Base-by-base conservation (phyloP, 2,797 vertebrate species). In the Sciurus carolinensis region DNA sequence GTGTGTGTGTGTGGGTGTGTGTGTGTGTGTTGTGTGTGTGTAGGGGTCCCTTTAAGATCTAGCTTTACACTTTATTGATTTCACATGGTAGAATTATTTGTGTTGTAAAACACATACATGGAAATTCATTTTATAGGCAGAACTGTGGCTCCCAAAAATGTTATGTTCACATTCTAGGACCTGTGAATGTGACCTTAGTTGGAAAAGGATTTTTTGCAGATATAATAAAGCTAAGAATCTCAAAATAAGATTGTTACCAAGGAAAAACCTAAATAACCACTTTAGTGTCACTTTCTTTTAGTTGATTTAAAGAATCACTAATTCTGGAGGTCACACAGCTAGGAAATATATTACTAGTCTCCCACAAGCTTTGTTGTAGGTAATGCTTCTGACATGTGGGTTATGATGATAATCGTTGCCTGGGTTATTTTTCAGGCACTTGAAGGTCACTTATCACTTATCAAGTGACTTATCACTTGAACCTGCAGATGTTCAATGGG, bases 21-120 rank as follows among this genome's bases (percentile, higher is more conserved):
- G 13, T 42, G 67, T 54, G 14, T 39, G 59, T 4, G 17, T 30
- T 30, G 44, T 47, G 15, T 47, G 44, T 4, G 13, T 30, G 33
- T 47, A 30, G 20, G 30, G 36, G 1, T 62, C 15, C 4, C 13
- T 80, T 47, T 69, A 50, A 90, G 44, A 71, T 44, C 12, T 57
- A 66, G 7, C 28, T 76, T 92, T 92, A 84, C 5, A 33, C 67
- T 87, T 84, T 87, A 95, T 50, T 84, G 42, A 79, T 71, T 62
- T 94, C 20, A 67, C 13, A 66, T 7, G 4, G 69, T 33, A 87
- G 44, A 87, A 71, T 66, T 87, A 90, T 83, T 87, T 83, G 33
- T 87, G 47, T 69, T 69, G 75, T 57, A 75, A 91, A 88, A 39
- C 10, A 6, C 33, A 2, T 72, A 26, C 14, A 5, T 83, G 93